A percentile compares a stretch with the other conserved stretches of the same genome.
Conservation (phyloP, 92 coral and sea anemone species). For the Porites evermanni region DNA sequence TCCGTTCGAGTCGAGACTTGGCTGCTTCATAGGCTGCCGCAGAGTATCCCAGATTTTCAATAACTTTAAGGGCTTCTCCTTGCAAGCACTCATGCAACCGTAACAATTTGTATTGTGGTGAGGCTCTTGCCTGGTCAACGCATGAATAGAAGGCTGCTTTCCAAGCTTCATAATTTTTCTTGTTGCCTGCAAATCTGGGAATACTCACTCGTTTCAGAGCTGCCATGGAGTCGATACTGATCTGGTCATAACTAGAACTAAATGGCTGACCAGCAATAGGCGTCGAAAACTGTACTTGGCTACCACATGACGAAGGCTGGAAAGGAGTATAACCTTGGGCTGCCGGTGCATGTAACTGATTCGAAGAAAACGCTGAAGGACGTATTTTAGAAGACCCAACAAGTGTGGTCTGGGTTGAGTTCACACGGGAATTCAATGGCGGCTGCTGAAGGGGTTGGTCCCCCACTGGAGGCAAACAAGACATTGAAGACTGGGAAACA, state of each 20-base stretch:
- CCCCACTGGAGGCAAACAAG: not conserved
- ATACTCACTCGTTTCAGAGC: too few species aligned
- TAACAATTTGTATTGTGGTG: slow-evolving; percentile 67
- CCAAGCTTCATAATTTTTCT: slow-evolving; percentile 25
- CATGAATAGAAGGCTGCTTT: slow-evolving; percentile 61
- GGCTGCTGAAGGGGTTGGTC: slow-evolving; percentile 26
- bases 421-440: not conserved
- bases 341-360: too few species aligned
- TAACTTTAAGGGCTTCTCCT: slow-evolving; percentile 60
- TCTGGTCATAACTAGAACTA: too few species aligned
- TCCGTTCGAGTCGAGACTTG: slow-evolving; percentile 44
- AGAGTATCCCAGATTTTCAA: slow-evolving; percentile 66
- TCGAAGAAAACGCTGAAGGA: too few species aligned
- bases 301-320: too few species aligned
- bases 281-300: too few species aligned
- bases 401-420: too few species aligned
- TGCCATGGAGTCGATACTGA: too few species aligned
- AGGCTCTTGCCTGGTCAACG: slow-evolving; percentile 51
- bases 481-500: not conserved
- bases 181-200: too few species aligned
- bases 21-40: slow-evolving; percentile 63
- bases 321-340: too few species aligned
- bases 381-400: too few species aligned
- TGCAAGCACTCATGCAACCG: slow-evolving; percentile 56
- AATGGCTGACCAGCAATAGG: too few species aligned